Evolutionary conservation across 2,888 invertebrate species (phyloP).

Genomic region (Teinopalpus imperialis): DNA sequence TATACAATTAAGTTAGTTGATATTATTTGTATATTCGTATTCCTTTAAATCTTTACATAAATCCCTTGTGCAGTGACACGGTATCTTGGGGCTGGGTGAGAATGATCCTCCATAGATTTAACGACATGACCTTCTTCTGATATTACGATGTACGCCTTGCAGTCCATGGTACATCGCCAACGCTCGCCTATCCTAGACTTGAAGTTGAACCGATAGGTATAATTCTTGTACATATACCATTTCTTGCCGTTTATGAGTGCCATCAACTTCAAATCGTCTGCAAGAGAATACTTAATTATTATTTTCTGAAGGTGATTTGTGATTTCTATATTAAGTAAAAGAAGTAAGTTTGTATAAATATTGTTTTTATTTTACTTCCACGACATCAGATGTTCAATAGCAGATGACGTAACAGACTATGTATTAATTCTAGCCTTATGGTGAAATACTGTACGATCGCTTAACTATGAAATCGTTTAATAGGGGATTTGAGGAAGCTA

Average conservation of each 20-base stretch:
- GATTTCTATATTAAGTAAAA: too few species aligned
- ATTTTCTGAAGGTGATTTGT: too few species aligned
- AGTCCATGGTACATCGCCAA: conserved; percentile 34
- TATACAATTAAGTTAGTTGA: too few species aligned
- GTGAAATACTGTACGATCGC: too few species aligned
- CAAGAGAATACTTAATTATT: too few species aligned
- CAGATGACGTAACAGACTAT: too few species aligned
- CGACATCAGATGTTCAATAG: too few species aligned
- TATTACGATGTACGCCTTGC: conserved; percentile 32
- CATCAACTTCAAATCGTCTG: conserved; percentile 26
- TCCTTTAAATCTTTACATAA: conserved; percentile 30
- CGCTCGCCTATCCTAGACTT: conserved; percentile 23
- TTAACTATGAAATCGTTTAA: too few species aligned
- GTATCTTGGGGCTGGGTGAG: conserved; percentile 28
- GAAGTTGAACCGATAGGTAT: conserved; percentile 35
- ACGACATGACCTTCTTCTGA: conserved; percentile 26
- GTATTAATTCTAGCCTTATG: too few species aligned
- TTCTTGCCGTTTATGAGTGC: conserved; percentile 34
- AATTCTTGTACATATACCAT: conserved; percentile 35
- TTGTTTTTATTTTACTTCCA: too few species aligned
- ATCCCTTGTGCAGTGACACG: conserved; percentile 28
- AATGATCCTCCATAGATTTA: conserved; percentile 28
- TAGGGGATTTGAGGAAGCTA: too few species aligned
- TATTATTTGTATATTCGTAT: background rate
- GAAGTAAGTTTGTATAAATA: too few species aligned